These are phyloP conservation scores for Motacilla alba DNA, from an alignment of 2,113 vertebrate genomes.

Conservation along the genomic window DNA sequence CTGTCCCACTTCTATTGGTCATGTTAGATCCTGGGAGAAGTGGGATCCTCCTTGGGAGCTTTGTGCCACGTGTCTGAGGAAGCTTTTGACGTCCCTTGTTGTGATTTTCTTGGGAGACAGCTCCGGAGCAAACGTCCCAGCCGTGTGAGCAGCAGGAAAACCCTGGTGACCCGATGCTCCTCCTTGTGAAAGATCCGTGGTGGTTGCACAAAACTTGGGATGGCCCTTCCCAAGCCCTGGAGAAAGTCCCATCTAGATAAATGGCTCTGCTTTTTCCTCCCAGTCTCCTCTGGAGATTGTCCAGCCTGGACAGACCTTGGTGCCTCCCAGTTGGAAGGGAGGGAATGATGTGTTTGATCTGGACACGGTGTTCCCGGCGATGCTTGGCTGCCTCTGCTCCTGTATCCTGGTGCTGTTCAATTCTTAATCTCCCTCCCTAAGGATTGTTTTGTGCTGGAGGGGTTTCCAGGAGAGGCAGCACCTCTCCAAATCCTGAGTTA, in stretches of 20 bases:
- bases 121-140: rapidly evolving
- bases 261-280: background rate
- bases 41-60: background rate
- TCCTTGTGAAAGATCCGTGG: background rate
- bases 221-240: slow-evolving; percentile 11
- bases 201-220: background rate
- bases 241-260: background rate
- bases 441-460: background rate
- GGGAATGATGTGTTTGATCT: background rate
- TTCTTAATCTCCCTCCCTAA: background rate
- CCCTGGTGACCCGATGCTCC: rapidly evolving
- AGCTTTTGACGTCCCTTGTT: background rate
- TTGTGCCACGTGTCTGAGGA: background rate
- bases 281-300: background rate
- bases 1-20: background rate
- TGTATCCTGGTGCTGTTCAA: background rate
- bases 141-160: background rate
- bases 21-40: background rate
- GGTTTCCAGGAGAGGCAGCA: background rate
- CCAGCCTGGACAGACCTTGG: background rate
- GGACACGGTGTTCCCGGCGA: background rate
- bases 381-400: slow-evolving; percentile 24
- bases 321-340: slow-evolving; percentile 17
- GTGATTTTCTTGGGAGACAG: background rate
- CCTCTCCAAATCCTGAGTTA: background rate